phyloP scores from a whole-genome alignment of 2,888 invertebrate species.

The Parnassius mnemosyne region DNA sequence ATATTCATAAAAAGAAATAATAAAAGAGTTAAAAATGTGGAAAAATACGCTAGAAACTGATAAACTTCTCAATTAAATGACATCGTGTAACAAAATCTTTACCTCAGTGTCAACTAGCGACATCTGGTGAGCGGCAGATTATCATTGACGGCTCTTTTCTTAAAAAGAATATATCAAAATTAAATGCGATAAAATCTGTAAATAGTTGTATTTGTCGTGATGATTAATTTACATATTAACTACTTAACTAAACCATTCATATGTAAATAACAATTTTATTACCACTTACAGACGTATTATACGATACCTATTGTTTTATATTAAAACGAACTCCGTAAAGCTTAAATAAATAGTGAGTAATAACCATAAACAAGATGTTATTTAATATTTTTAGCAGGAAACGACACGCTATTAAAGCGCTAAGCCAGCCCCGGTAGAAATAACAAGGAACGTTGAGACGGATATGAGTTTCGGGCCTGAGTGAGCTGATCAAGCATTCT shows the following conservation, averaged over 20 bases:
- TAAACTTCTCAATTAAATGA: no score
- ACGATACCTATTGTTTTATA: slow-evolving; percentile 1
- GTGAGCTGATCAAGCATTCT: slow-evolving; percentile 49
- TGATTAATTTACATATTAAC: not conserved
- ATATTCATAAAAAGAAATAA: no score
- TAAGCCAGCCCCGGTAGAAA: slow-evolving; percentile 40
- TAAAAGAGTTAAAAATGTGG: no score
- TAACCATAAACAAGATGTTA: slow-evolving; percentile 25
- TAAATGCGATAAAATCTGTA: no score
- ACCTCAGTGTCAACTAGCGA: no score
- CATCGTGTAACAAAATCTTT: no score
- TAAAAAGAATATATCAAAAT: no score
- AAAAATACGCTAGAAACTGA: no score
- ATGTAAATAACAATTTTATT: not conserved
- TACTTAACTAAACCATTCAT: not conserved
- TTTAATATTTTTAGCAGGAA: slow-evolving; percentile 24
- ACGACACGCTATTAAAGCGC: slow-evolving; percentile 39
- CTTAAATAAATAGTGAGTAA: slow-evolving; percentile 20
- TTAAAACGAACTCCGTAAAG: slow-evolving; percentile 2
- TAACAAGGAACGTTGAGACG: slow-evolving; percentile 40
- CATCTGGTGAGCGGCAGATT: no score
- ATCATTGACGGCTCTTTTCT: no score
- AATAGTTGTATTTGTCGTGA: no score
- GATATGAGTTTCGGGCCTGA: slow-evolving; percentile 55
- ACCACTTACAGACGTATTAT: not conserved